Base-by-base conservation (phyloP, 2,113 vertebrate genomes). In the Megalops atlanticus region DNA sequence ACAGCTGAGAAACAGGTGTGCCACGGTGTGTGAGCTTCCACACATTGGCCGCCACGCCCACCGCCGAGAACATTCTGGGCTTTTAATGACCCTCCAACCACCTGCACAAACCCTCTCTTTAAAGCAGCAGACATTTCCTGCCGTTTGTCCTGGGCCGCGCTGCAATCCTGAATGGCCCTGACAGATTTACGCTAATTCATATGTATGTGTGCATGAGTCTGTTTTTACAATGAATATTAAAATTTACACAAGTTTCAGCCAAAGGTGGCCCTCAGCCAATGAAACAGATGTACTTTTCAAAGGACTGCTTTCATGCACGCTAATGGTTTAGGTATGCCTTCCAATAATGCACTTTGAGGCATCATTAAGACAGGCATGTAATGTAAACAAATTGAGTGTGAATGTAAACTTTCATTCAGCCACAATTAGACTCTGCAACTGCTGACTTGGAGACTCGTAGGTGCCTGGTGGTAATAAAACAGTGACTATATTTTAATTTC, bases 1-100 rank as follows among this genome's bases (percentile, higher is more conserved):
- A 31, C 4, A 95, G 92, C 89, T 95, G 93, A 95, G 88, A 88
- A 93, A 93, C 94, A 97, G 95, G 95, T 96, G 94, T 85, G 89
- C 87, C 31, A 79, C 4, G 47, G 86, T 90, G 83, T 89, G 86
- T 89, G 84, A 84, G 41, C 85, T 88, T 89, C 80, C 52, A 15
- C 31, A 87, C 89, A 87, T 85, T 85, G 85, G 84, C 88, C 58
- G 80, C 83, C 83, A 84, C 75, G 77, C 79, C 85, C 58, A 64
- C 24, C 74, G 71, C 82, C 85, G 74, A 89, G 89, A 91, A 94
- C 90, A 92, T 91, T 93, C 91, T 91, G 90, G 86, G 86, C 85
- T 89, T 85, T 84, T 92, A 93, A 90, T 92, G 93, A 92, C 87
- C 93, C 91, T 87, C 89, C 91, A 87, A 89, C 83, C 78, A 85